These are phyloP conservation scores for Dorcus parallelipipedus DNA, from an alignment of 2,888 invertebrate species.

Conservation along the genomic window DNA sequence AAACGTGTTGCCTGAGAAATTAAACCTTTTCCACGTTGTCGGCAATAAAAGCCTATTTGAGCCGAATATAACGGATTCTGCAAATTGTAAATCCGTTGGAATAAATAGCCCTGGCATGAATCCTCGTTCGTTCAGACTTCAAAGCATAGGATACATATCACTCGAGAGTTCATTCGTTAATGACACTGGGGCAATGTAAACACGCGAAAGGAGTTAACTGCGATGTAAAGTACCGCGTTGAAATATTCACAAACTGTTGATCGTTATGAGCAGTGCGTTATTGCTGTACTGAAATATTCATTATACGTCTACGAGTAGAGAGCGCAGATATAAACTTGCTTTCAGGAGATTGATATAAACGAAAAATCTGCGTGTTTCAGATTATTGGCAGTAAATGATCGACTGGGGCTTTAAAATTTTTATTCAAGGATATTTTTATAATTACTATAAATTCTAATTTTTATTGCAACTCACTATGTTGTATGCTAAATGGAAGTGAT, in stretches of 20 bases:
- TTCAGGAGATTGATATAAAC: neutral
- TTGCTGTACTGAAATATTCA: conserved; percentile 17
- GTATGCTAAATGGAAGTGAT: too few species aligned
- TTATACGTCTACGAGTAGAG: conserved; percentile 1
- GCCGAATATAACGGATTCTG: too few species aligned
- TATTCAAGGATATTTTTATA: too few species aligned
- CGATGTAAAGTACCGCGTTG: conserved; percentile 8
- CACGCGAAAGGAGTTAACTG: conserved; percentile 9
- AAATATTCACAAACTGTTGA: conserved; percentile 18
- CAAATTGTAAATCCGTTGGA: too few species aligned
- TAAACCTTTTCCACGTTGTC: too few species aligned
- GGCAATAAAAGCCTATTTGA: too few species aligned
- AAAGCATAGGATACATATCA: conserved; percentile 12
- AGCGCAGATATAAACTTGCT: neutral
- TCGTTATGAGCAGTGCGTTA: conserved; percentile 11
- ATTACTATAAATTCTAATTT: too few species aligned
- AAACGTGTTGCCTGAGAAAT: too few species aligned
- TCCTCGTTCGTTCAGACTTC: conserved; percentile 9
- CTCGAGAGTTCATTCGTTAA: conserved; percentile 12
- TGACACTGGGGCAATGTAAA: conserved; percentile 11
- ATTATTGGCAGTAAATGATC: conserved; percentile 2
- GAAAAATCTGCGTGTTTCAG: neutral
- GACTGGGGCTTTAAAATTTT: neutral
- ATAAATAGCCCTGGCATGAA: too few species aligned
- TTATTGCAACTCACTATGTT: too few species aligned